Conservation (phyloP, 2,888 invertebrate species). For the Apamea monoglypha region DNA sequence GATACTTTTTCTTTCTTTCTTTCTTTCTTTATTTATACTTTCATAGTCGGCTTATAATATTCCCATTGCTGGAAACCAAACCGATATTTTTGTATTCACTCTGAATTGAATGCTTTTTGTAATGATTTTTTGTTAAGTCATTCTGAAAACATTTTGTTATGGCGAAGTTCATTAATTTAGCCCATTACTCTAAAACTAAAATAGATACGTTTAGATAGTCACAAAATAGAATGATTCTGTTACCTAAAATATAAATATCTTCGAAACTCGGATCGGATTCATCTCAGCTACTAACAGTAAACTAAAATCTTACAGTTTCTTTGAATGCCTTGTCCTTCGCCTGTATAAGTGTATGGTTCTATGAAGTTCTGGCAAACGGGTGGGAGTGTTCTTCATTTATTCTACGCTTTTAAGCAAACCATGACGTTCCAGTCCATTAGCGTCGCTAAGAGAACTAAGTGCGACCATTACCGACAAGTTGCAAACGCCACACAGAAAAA, state of each 20-base stretch:
- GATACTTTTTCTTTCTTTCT: too few species aligned
- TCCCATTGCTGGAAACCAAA: background rate
- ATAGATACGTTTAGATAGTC: background rate
- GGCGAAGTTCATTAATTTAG: background rate
- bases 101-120: background rate
- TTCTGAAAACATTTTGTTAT: background rate
- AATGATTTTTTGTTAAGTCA: background rate
- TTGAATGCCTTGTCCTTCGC: conserved; percentile 23
- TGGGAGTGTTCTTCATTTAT: conserved; percentile 38
- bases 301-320: conserved; percentile 34
- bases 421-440: conserved; percentile 47
- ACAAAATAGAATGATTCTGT: conserved; percentile 5
- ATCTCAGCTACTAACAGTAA: conserved; percentile 8
- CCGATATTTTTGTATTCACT: background rate
- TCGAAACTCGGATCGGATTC: conserved; percentile 5
- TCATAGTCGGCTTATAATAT: too few species aligned
- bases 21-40: background rate
- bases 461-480: conserved; percentile 27
- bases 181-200: background rate
- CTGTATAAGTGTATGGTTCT: conserved; percentile 15
- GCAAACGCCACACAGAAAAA: conserved; percentile 21
- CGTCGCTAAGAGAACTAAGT: conserved; percentile 15
- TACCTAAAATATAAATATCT: conserved; percentile 13
- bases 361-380: conserved; percentile 18
- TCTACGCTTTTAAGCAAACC: conserved; percentile 45